Evolutionary conservation across 2,797 vertebrate species (phyloP).

Genomic region (Phataginus tricuspis): DNA sequence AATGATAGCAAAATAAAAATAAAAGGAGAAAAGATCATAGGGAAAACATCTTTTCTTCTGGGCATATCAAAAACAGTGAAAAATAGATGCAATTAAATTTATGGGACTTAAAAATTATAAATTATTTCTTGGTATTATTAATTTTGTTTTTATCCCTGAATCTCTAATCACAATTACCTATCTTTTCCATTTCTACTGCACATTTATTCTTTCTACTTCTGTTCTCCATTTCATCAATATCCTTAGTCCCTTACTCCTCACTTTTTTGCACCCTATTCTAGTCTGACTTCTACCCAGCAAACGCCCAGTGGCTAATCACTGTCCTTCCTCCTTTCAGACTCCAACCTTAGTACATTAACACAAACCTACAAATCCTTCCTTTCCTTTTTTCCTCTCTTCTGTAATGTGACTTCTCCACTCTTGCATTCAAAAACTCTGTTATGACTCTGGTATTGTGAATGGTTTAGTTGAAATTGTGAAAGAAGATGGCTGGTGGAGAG

Average conservation of each 20-base stretch:
- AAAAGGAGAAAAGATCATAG: too few species aligned
- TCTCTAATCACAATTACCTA: not conserved
- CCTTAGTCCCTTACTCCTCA: rapidly evolving
- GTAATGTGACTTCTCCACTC: not conserved
- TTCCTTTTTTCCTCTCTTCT: not conserved
- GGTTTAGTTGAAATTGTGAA: not conserved
- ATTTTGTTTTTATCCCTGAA: not conserved
- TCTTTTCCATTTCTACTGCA: not conserved
- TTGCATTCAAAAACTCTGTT: not conserved
- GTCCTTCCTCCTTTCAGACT: not conserved
- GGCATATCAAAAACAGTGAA: not conserved
- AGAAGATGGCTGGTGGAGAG: not conserved
- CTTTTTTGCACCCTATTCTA: not conserved
- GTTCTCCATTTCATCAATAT: not conserved
- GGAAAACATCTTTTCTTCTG: not conserved
- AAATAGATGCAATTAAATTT: not conserved
- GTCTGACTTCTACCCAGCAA: not conserved
- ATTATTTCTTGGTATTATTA: not conserved
- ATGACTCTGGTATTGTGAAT: not conserved
- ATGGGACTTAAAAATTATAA: not conserved
- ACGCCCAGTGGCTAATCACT: not conserved
- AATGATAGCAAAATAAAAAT: too few species aligned
- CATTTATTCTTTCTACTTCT: not conserved
- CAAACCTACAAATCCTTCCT: not conserved
- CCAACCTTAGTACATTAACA: not conserved